Percentiles rank a stretch among this genome's conserved stretches.
Conservation (phyloP, 2,797 vertebrate species). For the Bovichtus diacanthus region DNA sequence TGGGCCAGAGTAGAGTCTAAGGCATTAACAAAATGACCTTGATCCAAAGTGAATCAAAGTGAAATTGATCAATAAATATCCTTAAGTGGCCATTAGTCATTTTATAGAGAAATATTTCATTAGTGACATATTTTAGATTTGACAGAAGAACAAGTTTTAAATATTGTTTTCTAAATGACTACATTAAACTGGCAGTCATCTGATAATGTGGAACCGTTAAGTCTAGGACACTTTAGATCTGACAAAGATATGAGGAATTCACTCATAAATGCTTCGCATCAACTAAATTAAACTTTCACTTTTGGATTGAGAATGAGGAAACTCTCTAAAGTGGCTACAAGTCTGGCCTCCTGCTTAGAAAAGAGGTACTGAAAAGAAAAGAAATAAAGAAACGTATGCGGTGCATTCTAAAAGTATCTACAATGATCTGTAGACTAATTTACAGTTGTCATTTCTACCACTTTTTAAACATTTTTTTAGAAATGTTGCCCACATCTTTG, state of each 20-base stretch:
- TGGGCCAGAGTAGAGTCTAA: constrained; percentile 65
- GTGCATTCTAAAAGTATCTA: neutral
- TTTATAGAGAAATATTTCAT: constrained; percentile 86
- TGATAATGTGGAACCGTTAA: constrained; percentile 61
- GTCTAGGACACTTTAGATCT: constrained; percentile 52
- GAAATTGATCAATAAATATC: constrained; percentile 88
- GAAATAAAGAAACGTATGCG: neutral
- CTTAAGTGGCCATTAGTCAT: constrained; percentile 82
- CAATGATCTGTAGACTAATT: neutral
- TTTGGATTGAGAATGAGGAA: constrained; percentile 27
- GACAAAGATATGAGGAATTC: constrained; percentile 43
- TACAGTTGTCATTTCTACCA: neutral
- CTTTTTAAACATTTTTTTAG: too few species aligned
- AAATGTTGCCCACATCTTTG: neutral
- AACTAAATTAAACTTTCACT: constrained; percentile 55
- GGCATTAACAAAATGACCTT: constrained; percentile 86
- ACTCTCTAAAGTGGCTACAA: neutral
- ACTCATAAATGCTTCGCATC: constrained; percentile 44
- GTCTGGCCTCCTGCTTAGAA: neutral
- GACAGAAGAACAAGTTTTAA: constrained; percentile 81
- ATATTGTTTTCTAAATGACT: constrained; percentile 86
- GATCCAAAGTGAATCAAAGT: constrained; percentile 80
- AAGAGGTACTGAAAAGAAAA: constrained; percentile 8
- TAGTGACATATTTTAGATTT: constrained; percentile 83
- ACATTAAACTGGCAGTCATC: constrained; percentile 72